Evolutionary conservation across 2,888 invertebrate genomes (phyloP).

Genomic region (Epiperipatus broadwayi): DNA sequence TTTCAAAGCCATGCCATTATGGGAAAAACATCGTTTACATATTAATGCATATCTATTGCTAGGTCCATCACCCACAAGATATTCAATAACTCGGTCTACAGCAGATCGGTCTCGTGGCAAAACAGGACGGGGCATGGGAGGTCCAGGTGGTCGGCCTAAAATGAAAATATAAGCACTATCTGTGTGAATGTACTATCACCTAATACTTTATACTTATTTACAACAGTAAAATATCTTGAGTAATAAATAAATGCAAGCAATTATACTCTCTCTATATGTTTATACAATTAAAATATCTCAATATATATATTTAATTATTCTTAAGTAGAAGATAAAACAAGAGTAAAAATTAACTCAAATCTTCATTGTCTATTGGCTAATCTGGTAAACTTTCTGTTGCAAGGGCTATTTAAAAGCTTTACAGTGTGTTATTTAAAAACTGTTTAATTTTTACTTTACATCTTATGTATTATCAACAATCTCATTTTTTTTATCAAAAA

Average conservation of each 20-base stretch:
- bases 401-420: no score
- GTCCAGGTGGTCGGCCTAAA: slow-evolving; percentile 22
- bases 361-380: no score
- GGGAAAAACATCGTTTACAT: slow-evolving; percentile 66
- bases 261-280: no score
- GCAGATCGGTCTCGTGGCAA: slow-evolving; percentile 52
- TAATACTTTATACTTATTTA: neutral
- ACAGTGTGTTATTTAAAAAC: no score
- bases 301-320: no score
- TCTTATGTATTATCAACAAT: no score
- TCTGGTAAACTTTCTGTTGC: no score
- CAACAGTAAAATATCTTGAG: slow-evolving; percentile 1
- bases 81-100: slow-evolving; percentile 76
- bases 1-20: slow-evolving; percentile 69
- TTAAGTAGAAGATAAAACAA: no score
- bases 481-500: no score
- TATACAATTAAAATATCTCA: no score
- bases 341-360: no score
- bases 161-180: neutral
- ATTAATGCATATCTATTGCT: slow-evolving; percentile 84
- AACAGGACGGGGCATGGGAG: slow-evolving; percentile 46
- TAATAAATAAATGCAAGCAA: neutral
- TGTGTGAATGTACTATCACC: neutral
- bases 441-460: no score
- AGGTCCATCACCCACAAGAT: slow-evolving; percentile 84